Evolutionary conservation across 1,140 invertebrate species (phyloP), one percentile per base, ranked within the genome.

Genomic region (Eumaeus atala): DNA sequence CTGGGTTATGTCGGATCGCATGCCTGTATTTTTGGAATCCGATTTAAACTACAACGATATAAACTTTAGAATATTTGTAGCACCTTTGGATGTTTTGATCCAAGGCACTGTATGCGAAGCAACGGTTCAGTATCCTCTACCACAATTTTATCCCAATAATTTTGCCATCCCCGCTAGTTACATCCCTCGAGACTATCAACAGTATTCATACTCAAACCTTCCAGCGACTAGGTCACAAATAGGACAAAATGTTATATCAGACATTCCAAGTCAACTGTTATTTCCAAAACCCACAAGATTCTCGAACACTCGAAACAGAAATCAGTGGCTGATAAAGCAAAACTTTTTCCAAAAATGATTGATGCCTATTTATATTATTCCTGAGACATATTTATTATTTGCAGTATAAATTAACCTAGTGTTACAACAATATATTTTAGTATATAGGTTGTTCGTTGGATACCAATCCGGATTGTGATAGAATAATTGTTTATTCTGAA

Each of bases 1-100:
- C 9, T 95, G 94, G 94, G 91, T 95, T 0, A 91, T 95, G 3
- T 94, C 93, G 0, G 94, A 95, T 70, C 86, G 91, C 33, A 95
- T 95, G 94, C 92, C 94, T 0, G 90, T 92, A 34, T 95, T 95
- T 61, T 74, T 95, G 12, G 82, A 93, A 54, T 88, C 92, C 1
- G 90, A 90, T 38, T 72, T 95, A 9, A 91, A 95, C 68, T 94
- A 92, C 60, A 91, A 89, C 21, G 93, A 95, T 61, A 88, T 93
- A 1, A 95, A 95, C 69, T 95, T 95, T 87, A 90, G 93, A 68
- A 91, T 95, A 60, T 92, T 91, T 66, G 91, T 90, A 3, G 91
- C 92, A 0, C 89, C 93, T 0, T 73, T 94, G 3, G 88, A 90
- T 21, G 80, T 89, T 0, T 86, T 94, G 0, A 87, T 94, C 5